Conservation (phyloP, 1,140 invertebrate genomes). For the Phenacoccus solenopsis region DNA sequence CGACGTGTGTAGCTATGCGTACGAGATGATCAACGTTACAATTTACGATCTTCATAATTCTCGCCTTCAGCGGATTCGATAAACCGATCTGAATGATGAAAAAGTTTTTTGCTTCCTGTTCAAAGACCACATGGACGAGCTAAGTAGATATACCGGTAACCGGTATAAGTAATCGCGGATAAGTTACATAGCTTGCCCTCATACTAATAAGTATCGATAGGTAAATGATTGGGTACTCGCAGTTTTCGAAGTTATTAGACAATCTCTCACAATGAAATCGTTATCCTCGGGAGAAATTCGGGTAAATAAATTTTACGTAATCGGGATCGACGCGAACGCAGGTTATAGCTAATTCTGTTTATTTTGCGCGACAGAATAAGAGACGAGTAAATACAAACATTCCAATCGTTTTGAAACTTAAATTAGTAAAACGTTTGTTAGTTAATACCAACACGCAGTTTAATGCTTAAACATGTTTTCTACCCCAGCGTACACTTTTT, state of each 20-base stretch:
- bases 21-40: neutral
- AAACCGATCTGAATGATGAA: no score
- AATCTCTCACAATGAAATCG: neutral
- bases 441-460: neutral
- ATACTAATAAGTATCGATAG: no score
- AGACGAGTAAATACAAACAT: neutral
- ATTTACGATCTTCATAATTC: no score
- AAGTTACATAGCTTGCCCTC: no score
- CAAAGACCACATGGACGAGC: no score
- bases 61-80: no score
- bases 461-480: conserved; percentile 3
- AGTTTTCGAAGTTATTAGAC: no score
- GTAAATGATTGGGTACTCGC: no score
- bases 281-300: neutral
- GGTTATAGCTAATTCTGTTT: neutral
- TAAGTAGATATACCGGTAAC: no score
- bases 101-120: no score
- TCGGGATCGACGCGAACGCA: neutral
- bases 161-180: no score
- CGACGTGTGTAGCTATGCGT: neutral
- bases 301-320: neutral
- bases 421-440: neutral
- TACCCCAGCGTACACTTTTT: neutral
- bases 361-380: neutral
- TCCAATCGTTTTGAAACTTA: conserved; percentile 2